Evolutionary conservation across 2,113 vertebrate genomes (phyloP), one percentile per base, ranked within the genome.

Genomic region (Nestor notabilis): DNA sequence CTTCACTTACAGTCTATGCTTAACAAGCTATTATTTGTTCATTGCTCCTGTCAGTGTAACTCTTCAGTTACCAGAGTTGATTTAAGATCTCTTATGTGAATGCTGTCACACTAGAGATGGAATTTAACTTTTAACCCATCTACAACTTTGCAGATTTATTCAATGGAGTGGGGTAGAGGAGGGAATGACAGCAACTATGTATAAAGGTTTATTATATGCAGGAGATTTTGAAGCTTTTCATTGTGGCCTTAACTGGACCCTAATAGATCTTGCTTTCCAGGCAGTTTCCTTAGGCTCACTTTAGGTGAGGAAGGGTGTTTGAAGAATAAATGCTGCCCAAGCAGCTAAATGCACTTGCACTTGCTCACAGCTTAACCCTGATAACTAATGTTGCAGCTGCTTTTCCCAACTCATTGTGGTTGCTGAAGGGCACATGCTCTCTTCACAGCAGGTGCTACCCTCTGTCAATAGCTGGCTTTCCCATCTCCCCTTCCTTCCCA

Each of bases 311-410:
- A 90, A 84, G 27, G 52, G 24, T 82, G 50, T 91, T 83, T 27
- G 61, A 87, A 91, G 55, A 16, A 41, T 63, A 44, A 89, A 58
- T 39, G 72, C 47, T 89, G 55, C 72, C 33, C 19, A 66, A 81
- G 31, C 41, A 86, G 55, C 79, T 81, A 65, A 92, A 74, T 35
- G 46, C 66, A 88, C 64, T 55, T 78, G n/a, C 37, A 39, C 37
- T 70, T 69, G 60, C 60, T 92, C 18, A 25, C 33, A 43, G 37
- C 17, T 53, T 87, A 92, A 47, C n/a, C 68, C 60, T 60, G 37
- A 6, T 84, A 93, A 74, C 20, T 74, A 46, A 43, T 47, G 50
- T 66, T 96, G 89, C 91, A 92, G 83, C 94, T 92, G 91, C 89
- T 89, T 89, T 95, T 77, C 83, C n/a, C 80, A 83, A 7, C 2